Evolutionary conservation across 1,140 invertebrate species (phyloP), one percentile per base, ranked within the genome.

Genomic region (Drosophila albomicans): DNA sequence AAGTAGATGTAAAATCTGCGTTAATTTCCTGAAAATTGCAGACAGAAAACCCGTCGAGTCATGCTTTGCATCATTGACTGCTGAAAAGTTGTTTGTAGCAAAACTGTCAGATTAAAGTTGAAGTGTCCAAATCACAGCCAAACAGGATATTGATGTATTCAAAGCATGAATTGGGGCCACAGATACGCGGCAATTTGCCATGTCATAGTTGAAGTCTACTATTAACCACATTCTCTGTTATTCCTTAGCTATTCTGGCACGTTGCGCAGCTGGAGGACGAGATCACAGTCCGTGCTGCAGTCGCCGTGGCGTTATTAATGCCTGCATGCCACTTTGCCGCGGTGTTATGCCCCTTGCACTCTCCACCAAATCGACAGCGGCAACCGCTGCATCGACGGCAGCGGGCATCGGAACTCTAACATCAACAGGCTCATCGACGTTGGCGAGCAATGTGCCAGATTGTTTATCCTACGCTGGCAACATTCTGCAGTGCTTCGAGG

Each of bases 401-500:
- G 38, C 70, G 16, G 32, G 32, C 5, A 57, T 57, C 1, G 54
- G 54, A 20, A 57, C 54, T 10, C 11, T 41, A 13, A 41, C 32
- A 10, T 16, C 32, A 38, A 11, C 32, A 8, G 52, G 30, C 8
- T 25, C 66, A 56, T 54, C 82, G 3, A 65, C 77, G 35, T 65
- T 59, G 59, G 45, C 71, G 10, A 64, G 35, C 71, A 81, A 69
- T 81, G 75, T 72, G 68, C 85, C 91, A 20, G 91, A 94, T 48
- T 97, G 96, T 92, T 94, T 96, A 30, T 95, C 96, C 3, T 97
- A 96, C 92, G 95, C 97, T 65, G 96, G 96, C 43, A 97, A 97
- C 91, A 96, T 97, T 76, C 94, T 96, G 25, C 95, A 96, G 92
- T 97, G 97, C 92, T 96, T 97, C 81, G 96, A 97, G 92, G 96